phyloP scores from a whole-genome alignment of 2,888 invertebrate species.

The Ochropacha duplaris region DNA sequence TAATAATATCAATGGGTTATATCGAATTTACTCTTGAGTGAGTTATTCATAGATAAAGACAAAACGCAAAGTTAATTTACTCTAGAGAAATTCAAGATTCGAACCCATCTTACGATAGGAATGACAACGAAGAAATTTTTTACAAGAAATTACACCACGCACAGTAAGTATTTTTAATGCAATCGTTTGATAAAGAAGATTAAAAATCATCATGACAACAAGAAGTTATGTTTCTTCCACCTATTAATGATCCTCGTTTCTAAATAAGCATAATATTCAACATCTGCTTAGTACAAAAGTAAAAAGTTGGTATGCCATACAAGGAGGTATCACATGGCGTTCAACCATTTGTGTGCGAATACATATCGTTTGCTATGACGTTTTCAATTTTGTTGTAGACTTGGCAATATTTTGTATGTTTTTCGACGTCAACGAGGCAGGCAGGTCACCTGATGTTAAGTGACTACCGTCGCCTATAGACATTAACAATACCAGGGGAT shows the following conservation, averaged over 20 bases:
- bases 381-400: background rate
- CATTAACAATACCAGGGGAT: no score
- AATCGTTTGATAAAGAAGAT: background rate
- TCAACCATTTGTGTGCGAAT: background rate
- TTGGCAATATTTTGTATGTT: background rate
- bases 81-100: no score
- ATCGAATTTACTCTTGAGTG: no score
- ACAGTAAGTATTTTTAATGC: no score
- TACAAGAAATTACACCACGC: no score
- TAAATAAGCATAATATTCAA: constrained; percentile 20
- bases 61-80: no score
- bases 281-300: constrained; percentile 39
- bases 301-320: constrained; percentile 27
- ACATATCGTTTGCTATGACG: background rate
- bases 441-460: no score
- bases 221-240: background rate
- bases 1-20: no score
- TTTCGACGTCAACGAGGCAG: background rate
- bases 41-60: no score
- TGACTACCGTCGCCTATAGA: no score
- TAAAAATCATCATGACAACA: background rate
- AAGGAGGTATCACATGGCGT: constrained; percentile 26
- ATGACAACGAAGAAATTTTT: no score
- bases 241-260: background rate
- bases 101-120: no score